Evolutionary conservation across 2,888 invertebrate genomes (phyloP).

Genomic region (Heteropelma amictum): DNA sequence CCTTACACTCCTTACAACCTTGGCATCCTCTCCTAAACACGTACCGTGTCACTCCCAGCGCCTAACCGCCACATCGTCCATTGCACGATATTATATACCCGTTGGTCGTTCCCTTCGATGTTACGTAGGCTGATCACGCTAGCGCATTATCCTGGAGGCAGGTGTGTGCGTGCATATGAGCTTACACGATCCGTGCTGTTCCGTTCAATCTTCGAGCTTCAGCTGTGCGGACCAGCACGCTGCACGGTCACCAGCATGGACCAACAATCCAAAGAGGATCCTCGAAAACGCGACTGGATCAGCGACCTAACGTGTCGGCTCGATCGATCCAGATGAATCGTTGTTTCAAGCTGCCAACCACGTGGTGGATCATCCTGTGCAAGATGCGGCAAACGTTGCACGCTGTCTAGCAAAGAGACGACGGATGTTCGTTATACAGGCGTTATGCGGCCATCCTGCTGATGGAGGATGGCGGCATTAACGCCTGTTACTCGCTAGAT

Average conservation of each 20-base stretch:
- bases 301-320: constrained; percentile 20
- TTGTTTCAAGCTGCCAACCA: constrained; percentile 15
- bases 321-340: constrained; percentile 41
- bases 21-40: constrained; percentile 16
- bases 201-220: constrained; percentile 6
- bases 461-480: constrained; percentile 59
- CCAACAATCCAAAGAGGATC: constrained; percentile 26
- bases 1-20: neutral
- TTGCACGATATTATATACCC: constrained; percentile 9
- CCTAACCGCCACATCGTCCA: neutral
- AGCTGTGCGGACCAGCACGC: neutral
- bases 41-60: constrained; percentile 24
- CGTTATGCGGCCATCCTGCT: constrained; percentile 47
- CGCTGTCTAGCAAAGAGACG: constrained; percentile 17
- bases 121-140: constrained; percentile 43
- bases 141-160: constrained; percentile 24
- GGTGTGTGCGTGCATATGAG: constrained; percentile 33
- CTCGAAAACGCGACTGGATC: constrained; percentile 35
- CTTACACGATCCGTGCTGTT: constrained; percentile 47
- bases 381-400: constrained; percentile 31
- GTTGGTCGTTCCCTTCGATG: constrained; percentile 13
- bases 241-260: neutral
- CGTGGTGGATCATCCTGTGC: constrained; percentile 14
- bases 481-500: constrained; percentile 58
- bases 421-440: constrained; percentile 49